phyloP scores from a whole-genome alignment of 2,888 invertebrate species.

The Platycheirus albimanus region DNA sequence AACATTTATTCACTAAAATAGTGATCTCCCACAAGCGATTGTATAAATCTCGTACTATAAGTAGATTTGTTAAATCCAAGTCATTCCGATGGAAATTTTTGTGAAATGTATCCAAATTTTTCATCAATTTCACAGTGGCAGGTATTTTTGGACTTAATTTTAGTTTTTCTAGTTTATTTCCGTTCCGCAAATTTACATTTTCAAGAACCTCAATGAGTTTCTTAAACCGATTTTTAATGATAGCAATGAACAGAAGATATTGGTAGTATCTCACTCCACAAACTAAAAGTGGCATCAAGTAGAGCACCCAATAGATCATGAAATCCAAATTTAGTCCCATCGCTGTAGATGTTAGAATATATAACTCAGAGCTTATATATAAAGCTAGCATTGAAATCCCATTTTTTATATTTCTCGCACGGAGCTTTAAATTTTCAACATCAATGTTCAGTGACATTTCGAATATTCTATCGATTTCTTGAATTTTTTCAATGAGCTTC shows the following conservation, averaged over 20 bases:
- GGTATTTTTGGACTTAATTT: constrained; percentile 4
- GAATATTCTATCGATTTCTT: constrained; percentile 79
- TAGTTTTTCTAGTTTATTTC: constrained; percentile 9
- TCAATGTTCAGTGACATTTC: constrained; percentile 77
- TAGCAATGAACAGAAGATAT: constrained; percentile 77
- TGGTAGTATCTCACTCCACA: constrained; percentile 80
- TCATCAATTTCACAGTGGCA: constrained; percentile 20
- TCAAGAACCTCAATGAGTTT: constrained; percentile 76
- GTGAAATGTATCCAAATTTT: background rate
- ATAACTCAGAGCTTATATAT: constrained; percentile 76
- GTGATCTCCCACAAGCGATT: constrained; percentile 79
- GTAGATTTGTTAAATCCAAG: constrained; percentile 75
- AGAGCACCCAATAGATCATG: constrained; percentile 78
- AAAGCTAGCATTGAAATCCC: constrained; percentile 75
- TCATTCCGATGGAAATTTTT: constrained; percentile 61
- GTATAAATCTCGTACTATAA: constrained; percentile 79
- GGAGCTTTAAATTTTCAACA: constrained; percentile 76
- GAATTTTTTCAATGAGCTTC: constrained; percentile 75
- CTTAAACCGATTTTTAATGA: constrained; percentile 78
- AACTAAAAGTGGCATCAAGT: constrained; percentile 78
- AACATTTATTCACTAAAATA: constrained; percentile 78
- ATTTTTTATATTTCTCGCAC: constrained; percentile 52
- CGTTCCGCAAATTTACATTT: constrained; percentile 73
- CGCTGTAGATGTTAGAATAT: constrained; percentile 76
- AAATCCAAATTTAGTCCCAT: constrained; percentile 59